These are phyloP conservation scores for Crambe crambe DNA, from an alignment of 37 sponge, comb jelly and placozoan species.

Conservation along the genomic window DNA sequence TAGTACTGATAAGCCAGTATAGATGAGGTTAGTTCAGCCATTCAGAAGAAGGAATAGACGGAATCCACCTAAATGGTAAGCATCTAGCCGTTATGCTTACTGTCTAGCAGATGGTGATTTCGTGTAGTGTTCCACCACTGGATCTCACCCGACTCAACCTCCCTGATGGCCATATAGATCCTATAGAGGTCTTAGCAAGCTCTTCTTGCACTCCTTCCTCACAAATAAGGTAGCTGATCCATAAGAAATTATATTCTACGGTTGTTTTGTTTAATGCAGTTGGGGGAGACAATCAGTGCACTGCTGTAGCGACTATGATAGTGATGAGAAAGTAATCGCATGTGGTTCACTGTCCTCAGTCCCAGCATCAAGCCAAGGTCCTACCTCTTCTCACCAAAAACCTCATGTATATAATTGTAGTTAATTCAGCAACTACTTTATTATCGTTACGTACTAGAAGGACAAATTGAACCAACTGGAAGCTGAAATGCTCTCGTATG, in stretches of 20 bases:
- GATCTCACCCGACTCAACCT: constrained; percentile 52
- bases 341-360: no score
- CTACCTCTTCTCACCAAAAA: no score
- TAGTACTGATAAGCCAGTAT: not conserved
- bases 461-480: not conserved
- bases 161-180: constrained; percentile 48
- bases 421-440: not conserved
- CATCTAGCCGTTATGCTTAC: not conserved
- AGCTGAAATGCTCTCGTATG: not conserved
- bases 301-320: no score
- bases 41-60: not conserved
- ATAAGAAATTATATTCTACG: no score
- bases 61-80: not conserved
- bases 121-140: constrained; percentile 20
- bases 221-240: not conserved
- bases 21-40: not conserved
- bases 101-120: not conserved
- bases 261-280: no score
- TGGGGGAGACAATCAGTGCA: no score
- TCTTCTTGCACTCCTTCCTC: not conserved
- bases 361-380: no score
- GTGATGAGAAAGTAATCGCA: no score
- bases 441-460: no score
- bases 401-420: not conserved
- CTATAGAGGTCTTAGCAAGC: not conserved